Base-by-base conservation (phyloP, 2,888 invertebrate species). In the Carterocephalus palaemon region DNA sequence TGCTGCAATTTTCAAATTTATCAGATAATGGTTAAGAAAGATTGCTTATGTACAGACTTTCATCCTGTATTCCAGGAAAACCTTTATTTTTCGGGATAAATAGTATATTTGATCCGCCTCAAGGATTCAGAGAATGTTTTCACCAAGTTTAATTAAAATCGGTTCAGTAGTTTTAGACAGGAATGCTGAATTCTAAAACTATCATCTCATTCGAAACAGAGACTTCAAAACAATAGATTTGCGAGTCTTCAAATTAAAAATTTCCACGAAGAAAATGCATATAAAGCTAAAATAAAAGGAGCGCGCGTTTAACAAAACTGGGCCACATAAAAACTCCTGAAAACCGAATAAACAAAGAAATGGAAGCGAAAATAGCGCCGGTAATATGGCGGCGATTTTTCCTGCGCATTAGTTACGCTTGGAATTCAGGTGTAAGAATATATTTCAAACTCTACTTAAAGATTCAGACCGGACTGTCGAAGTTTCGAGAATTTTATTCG, bases 391-490 rank as follows among this genome's bases (percentile, higher is more conserved):
- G 23, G 22, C 36, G 43, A 36, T 36, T 43, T 43, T 40, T 28
- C 36, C 29, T 36, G 43, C 36, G 43, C 37, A 29, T 45, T 37
- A 19, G 31, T 31, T 45, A 45, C 19, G 37, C 43, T 23, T 29
- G 45, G 31, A 45, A 37, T 45, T 36, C 45, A 45, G 45, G 45
- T 45, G 56, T 57, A 57, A 52, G 52, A 57, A 57, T 51, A 53
- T 46, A 51, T 54, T 59, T 61, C 43, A 52, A 63, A 64, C 57
- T 64, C 51, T 40, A 50, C 55, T 54, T 53, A 46, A 54, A 62
- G 47, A 59, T 61, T 67, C 64, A 49, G 56, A 47, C 43, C 42
- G 53, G 53, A 49, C 53, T 49, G 49, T 41, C 41, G 42, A 52
- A 60, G 54, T 54, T 60, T 53, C 47, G 54, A 53, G 47, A 59